Evolutionary conservation across 2,888 invertebrate genomes (phyloP), one percentile per base, ranked within the genome.

Genomic region (Panopea generosa): DNA sequence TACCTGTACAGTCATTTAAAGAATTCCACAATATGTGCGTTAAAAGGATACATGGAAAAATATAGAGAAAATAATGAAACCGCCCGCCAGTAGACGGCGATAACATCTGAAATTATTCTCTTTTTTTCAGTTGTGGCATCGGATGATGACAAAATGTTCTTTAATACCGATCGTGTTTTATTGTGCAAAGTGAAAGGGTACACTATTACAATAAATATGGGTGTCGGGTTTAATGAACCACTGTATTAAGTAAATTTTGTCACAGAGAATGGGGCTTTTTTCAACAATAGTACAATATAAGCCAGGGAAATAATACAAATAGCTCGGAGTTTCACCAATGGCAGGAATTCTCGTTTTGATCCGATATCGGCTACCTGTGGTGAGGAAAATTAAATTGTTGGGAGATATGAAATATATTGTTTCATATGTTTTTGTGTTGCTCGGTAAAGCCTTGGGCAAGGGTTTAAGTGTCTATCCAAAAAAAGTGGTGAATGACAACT

Each of bases 281-380:
- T 45, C n/a, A 45, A 45, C 20, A 45, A 18, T 16, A 18, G 16
- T 16, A 40, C 40, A 40, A 40, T 11, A 16, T 16, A 40, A 40
- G 16, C 16, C 7, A 16, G 9, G 16, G 16, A 20, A 45, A 9
- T 45, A 45, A 45, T 45, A 45, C 45, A 45, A 45, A 45, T 45
- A 45, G 6, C 33, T 33, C 45, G 4, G 45, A 6, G 45, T 45
- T 45, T 20, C 45, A 45, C 33, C 11, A 45, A 45, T 47, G 60
- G 45, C 26, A 47, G 60, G 1, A 60, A 45, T 60, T 60, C 60
- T 43, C 38, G 22, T 22, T 57, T 38, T 43, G 43, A 60, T 60
- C 47, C 18, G 27, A 62, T 20, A 22, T 49, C 27, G 20, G 49
- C 49, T 20, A 33, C 61, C 61, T 38, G 50, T 27, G 9, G 61